These are phyloP conservation scores for Araneus ventricosus DNA, from an alignment of 1,140 invertebrate species.

Conservation along the genomic window DNA sequence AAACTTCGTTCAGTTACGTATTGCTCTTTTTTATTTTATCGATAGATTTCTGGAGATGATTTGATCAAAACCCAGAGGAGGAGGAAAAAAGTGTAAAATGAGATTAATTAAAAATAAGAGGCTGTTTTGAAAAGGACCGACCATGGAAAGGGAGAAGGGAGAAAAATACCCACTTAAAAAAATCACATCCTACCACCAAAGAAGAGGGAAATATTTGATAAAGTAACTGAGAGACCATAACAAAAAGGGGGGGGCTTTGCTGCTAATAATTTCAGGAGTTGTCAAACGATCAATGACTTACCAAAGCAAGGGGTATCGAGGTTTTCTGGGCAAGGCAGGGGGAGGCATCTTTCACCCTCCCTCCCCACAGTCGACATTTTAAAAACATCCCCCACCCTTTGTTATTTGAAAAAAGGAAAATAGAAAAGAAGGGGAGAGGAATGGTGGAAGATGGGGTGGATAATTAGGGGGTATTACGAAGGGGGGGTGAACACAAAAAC, in stretches of 20 bases:
- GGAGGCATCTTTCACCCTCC: not conserved
- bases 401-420: not conserved
- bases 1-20: no score
- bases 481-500: not conserved
- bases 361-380: not conserved
- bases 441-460: not conserved
- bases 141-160: not conserved
- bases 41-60: no score
- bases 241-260: not conserved
- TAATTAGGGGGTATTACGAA: not conserved
- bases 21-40: no score
- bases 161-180: not conserved
- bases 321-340: not conserved
- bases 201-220: not conserved
- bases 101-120: conserved; percentile 6
- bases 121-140: not conserved
- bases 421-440: not conserved
- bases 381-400: not conserved
- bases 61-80: no score
- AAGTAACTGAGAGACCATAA: not conserved
- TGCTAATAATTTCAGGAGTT: conserved; percentile 45
- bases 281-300: conserved; percentile 30
- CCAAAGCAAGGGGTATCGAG: not conserved
- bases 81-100: no score
- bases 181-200: not conserved